Evolutionary conservation across 2,797 vertebrate species (phyloP).

Genomic region (Trachurus trachurus): DNA sequence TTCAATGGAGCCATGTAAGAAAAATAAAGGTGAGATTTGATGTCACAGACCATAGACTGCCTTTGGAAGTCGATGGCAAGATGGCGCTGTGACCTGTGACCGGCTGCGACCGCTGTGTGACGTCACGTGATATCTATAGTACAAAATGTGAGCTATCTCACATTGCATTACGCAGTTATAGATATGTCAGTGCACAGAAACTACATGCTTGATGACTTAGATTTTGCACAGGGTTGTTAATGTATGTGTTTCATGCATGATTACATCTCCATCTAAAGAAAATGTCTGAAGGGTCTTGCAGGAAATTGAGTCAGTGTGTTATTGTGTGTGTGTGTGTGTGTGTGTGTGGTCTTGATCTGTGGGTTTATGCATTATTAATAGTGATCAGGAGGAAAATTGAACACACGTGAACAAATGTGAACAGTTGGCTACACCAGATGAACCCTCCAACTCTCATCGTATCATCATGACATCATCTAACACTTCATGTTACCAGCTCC

Average conservation of each 20-base stretch:
- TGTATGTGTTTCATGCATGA: conserved; percentile 19
- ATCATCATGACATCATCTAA: conserved; percentile 19
- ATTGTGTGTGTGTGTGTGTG: background rate
- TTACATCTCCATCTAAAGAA: conserved; percentile 3
- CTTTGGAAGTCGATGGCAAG: too few species aligned
- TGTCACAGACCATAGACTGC: too few species aligned
- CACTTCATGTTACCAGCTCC: conserved; percentile 1
- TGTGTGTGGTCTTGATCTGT: background rate
- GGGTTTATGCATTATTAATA: conserved; percentile 40
- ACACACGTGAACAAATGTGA: conserved; percentile 38
- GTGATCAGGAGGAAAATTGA: conserved; percentile 35
- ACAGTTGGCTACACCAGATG: conserved; percentile 45
- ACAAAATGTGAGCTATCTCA: background rate
- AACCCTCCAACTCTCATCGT: conserved; percentile 1
- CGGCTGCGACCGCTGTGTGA: too few species aligned
- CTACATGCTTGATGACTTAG: background rate
- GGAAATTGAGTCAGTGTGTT: conserved; percentile 10
- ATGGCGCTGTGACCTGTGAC: too few species aligned
- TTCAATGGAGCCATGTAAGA: too few species aligned
- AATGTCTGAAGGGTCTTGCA: conserved; percentile 17
- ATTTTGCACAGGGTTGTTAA: background rate
- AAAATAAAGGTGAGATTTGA: too few species aligned
- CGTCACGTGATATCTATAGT: too few species aligned
- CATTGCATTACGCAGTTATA: background rate
- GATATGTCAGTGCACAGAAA: background rate